Evolutionary conservation across 2,888 invertebrate species (phyloP).

Genomic region (Apodemia mormo): DNA sequence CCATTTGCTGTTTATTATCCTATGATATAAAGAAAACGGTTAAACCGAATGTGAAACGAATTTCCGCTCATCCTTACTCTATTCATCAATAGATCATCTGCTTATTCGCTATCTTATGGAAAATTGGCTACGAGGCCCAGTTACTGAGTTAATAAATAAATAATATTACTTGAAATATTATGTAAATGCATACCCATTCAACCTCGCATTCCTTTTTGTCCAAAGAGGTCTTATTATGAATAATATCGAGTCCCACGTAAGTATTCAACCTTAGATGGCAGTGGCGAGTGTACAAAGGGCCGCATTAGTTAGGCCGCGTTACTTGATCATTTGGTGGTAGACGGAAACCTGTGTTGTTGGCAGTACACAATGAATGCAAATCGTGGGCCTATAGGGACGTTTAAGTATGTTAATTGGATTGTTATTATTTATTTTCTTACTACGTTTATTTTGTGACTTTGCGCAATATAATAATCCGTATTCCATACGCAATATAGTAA

Average conservation of each 20-base stretch:
- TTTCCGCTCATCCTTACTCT: too few species aligned
- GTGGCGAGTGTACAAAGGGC: conserved; percentile 23
- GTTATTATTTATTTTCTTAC: background rate
- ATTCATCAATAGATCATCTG: too few species aligned
- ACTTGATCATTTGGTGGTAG: background rate
- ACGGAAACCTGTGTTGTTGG: conserved; percentile 1
- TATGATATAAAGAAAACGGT: too few species aligned
- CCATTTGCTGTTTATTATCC: too few species aligned
- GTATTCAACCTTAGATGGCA: conserved; percentile 25
- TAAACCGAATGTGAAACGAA: too few species aligned
- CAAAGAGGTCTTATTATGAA: conserved; percentile 29
- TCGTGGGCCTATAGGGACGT: conserved; percentile 31
- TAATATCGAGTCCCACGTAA: conserved; percentile 30
- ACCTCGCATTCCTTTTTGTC: conserved; percentile 17
- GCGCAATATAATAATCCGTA: too few species aligned
- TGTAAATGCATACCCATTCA: conserved; percentile 6
- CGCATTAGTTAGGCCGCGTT: background rate
- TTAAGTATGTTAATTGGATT: conserved; percentile 32
- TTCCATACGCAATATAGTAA: too few species aligned
- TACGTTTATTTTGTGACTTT: background rate
- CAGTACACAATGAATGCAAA: conserved; percentile 32
- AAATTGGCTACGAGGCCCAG: background rate
- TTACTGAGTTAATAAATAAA: background rate
- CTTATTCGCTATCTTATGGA: too few species aligned
- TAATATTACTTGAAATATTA: conserved; percentile 4